phyloP scores from a whole-genome alignment of 1,140 invertebrate genomes.

The Lordiphosa stackelbergi region DNA sequence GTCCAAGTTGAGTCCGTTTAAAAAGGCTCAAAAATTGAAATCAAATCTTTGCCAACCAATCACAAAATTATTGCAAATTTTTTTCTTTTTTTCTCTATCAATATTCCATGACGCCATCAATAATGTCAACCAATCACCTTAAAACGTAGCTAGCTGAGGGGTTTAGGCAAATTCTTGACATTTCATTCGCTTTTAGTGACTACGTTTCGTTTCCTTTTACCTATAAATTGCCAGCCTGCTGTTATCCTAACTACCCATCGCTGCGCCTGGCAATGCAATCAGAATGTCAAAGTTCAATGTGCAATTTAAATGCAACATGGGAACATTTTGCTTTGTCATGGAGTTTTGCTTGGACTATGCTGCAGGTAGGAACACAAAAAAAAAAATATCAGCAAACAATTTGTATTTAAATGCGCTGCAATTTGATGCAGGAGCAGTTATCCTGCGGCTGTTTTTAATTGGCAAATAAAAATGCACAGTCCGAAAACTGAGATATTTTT shows the following conservation, averaged over 20 bases:
- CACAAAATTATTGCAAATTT: constrained; percentile 1
- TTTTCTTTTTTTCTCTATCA: constrained; percentile 9
- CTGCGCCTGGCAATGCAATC: constrained; percentile 27
- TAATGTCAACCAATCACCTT: constrained; percentile 53
- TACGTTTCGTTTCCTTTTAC: constrained; percentile 56
- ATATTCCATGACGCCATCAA: constrained; percentile 72
- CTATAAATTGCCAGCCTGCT: constrained; percentile 51
- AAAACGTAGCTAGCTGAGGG: neutral
- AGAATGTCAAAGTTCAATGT: constrained; percentile 73
- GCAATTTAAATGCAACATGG: constrained; percentile 71
- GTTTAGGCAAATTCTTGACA: constrained; percentile 39
- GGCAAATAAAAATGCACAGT: constrained; percentile 67
- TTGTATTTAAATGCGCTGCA: constrained; percentile 67
- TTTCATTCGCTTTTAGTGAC: constrained; percentile 48
- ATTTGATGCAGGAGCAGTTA: constrained; percentile 18
- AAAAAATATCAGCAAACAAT: constrained; percentile 55
- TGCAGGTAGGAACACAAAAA: constrained; percentile 29
- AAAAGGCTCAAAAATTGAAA: constrained; percentile 54
- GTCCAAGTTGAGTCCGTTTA: constrained; percentile 43
- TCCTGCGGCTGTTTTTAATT: constrained; percentile 66
- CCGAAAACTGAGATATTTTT: constrained; percentile 34
- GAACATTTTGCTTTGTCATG: constrained; percentile 40
- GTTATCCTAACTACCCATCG: constrained; percentile 14
- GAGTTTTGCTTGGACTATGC: neutral
- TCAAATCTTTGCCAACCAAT: constrained; percentile 45